Conservation (phyloP, 2,888 invertebrate species). For the Halictus quadricinctus region DNA sequence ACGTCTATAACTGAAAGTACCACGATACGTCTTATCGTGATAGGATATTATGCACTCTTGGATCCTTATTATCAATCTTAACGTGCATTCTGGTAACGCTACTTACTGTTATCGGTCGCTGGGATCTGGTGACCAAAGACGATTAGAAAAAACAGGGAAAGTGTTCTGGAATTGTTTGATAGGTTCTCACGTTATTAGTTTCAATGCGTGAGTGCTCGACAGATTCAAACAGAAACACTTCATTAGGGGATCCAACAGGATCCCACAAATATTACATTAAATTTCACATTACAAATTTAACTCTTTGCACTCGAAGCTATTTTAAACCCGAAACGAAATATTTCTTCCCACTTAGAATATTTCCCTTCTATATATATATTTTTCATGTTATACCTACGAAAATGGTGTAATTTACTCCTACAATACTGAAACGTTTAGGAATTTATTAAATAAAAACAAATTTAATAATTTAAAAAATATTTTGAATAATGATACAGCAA, state of each 20-base stretch:
- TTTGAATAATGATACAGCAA: too few relatives aligned
- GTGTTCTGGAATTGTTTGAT: background rate
- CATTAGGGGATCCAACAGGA: background rate
- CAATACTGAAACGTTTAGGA: too few relatives aligned
- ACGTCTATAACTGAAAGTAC: slow-evolving; percentile 58
- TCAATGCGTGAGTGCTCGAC: background rate
- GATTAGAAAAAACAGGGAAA: background rate
- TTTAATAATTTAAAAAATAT: too few relatives aligned
- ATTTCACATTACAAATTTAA: background rate
- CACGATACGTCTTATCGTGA: slow-evolving; percentile 60
- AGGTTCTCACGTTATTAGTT: background rate
- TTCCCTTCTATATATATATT: too few relatives aligned
- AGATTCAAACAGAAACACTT: too few relatives aligned
- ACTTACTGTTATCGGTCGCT: background rate
- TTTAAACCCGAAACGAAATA: too few relatives aligned
- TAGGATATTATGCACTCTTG: slow-evolving; percentile 50
- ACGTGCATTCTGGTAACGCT: slow-evolving; percentile 19
- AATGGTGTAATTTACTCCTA: too few relatives aligned
- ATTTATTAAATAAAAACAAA: too few relatives aligned
- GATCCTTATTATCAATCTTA: slow-evolving; percentile 41
- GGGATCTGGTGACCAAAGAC: background rate
- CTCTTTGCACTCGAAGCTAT: too few relatives aligned
- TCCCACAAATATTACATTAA: background rate
- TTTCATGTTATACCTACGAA: too few relatives aligned
- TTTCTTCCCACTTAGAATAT: too few relatives aligned